Evolutionary conservation across 2,797 vertebrate genomes (phyloP), one percentile per base, ranked within the genome.

Genomic region (Austrolebias charrua): DNA sequence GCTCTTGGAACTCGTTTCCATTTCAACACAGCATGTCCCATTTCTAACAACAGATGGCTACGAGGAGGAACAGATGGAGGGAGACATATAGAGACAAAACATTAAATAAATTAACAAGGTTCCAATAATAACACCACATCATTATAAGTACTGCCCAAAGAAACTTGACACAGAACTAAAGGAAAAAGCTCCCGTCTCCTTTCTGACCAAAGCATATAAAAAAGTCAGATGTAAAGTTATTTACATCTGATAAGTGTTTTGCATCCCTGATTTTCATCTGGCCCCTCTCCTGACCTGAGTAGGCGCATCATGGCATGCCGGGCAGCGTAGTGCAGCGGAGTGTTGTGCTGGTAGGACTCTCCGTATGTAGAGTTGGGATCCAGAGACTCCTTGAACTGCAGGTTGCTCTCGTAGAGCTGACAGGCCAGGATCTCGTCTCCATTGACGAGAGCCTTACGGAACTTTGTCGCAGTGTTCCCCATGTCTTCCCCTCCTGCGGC

Each of bases 381-480:
- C 85, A 99, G 91, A 71, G 95, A 95, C 84, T 99, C 96, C 89
- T 97, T 98, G 60, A 99, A 94, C 82, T 99, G 98, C 54, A 94
- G 95, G 88, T 98, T 98, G 85, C 94, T 95, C 85, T 99, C 96
- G 13, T 96, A 99, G 68, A 99, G 95, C 78, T 98, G 97, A 90
- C 93, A 96, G 75, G 96, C 95, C 86, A 98, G 88, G 80, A 93
- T 82, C 92, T 99, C 97, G 71, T 99, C 97, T 79, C 97, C 97
- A 44, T 94, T 98, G 88, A 98, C 95, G 80, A 99, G 93, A 68
- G 98, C 95, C 92, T 99, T 99, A 54, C 98, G 96, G 87, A 99
- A 99, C 87, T 99, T 99, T 77, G 98, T 98, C 12, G 96, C 96
- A 55, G 96, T 95, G 91, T 98, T 99, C 86, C 98, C 98, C 98